Percentiles rank a stretch among this genome's conserved stretches.
Conservation (phyloP, 1,140 invertebrate genomes). For the honey bee (Apis mellifera) region DNA sequence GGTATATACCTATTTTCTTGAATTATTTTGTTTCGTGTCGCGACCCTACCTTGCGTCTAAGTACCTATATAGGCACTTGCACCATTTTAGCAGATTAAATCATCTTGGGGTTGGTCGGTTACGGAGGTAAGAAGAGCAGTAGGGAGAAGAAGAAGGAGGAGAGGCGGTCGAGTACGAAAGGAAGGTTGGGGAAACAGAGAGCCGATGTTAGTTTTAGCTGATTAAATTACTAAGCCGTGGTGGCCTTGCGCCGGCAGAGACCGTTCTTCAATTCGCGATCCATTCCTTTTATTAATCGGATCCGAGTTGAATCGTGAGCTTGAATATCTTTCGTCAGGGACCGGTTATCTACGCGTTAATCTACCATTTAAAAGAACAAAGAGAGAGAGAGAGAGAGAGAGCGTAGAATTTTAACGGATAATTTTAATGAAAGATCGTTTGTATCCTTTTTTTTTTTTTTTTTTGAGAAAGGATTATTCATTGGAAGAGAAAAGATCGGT, state of each 20-base stretch:
- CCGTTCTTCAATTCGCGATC: conserved; percentile 77
- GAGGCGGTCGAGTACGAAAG: conserved; percentile 62
- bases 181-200: conserved; percentile 69
- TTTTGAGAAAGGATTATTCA: no score
- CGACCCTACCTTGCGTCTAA: conserved; percentile 62
- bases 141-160: conserved; percentile 66
- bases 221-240: conserved; percentile 81
- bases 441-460: no score
- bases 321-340: conserved; percentile 50
- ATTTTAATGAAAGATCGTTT: no score
- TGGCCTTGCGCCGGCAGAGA: conserved; percentile 75
- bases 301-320: conserved; percentile 55
- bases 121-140: conserved; percentile 68
- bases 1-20: conserved; percentile 63
- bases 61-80: conserved; percentile 71
- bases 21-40: conserved; percentile 75
- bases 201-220: conserved; percentile 81
- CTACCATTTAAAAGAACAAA: neutral
- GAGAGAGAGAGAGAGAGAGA: no score
- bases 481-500: no score
- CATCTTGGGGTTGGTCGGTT: conserved; percentile 76
- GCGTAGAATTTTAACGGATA: neutral
- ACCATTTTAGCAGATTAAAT: conserved; percentile 81
- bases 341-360: conserved; percentile 33
- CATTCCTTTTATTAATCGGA: conserved; percentile 80